phyloP scores from a whole-genome alignment of 2,797 vertebrate genomes.

The Atherinosoma microstoma region DNA sequence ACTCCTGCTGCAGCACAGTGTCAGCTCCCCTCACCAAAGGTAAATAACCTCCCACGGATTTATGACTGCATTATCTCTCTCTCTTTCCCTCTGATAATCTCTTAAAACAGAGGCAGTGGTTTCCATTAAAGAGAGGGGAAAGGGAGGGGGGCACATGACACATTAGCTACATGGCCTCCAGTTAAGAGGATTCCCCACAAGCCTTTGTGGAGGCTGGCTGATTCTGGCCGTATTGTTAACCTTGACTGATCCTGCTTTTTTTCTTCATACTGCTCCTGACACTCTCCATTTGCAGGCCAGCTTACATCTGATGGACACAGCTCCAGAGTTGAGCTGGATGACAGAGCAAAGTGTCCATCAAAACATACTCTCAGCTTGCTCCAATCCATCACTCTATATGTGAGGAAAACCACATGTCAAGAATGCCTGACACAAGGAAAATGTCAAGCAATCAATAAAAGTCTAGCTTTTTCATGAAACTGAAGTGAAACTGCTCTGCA shows the following conservation, averaged over 20 bases:
- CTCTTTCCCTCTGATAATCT: slow-evolving; percentile 64
- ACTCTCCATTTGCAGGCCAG: slow-evolving; percentile 46
- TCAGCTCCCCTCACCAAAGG: slow-evolving; percentile 49
- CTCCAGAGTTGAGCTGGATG: slow-evolving; percentile 52
- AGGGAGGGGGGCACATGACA: slow-evolving; percentile 45
- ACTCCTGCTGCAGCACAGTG: slow-evolving; percentile 26
- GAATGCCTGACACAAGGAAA: not conserved
- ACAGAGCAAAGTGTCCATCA: slow-evolving; percentile 42
- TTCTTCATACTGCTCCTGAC: slow-evolving; percentile 44
- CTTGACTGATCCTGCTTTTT: slow-evolving; percentile 44
- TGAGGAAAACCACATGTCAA: slow-evolving; percentile 10
- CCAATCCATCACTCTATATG: slow-evolving; percentile 22
- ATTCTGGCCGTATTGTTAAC: slow-evolving; percentile 39
- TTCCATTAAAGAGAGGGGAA: slow-evolving; percentile 58
- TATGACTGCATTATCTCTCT: slow-evolving; percentile 41
- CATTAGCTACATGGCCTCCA: slow-evolving; percentile 50
- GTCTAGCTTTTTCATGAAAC: slow-evolving; percentile 6
- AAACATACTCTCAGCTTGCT: slow-evolving; percentile 29
- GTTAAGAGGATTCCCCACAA: slow-evolving; percentile 75
- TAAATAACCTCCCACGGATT: slow-evolving; percentile 68
- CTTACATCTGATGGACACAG: slow-evolving; percentile 56
- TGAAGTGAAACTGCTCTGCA: not conserved
- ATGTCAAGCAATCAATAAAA: not conserved
- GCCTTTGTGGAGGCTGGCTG: slow-evolving; percentile 24
- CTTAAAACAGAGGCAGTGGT: slow-evolving; percentile 60